Base-by-base conservation (phyloP, 2,797 vertebrate genomes). In the Staurois parvus region DNA sequence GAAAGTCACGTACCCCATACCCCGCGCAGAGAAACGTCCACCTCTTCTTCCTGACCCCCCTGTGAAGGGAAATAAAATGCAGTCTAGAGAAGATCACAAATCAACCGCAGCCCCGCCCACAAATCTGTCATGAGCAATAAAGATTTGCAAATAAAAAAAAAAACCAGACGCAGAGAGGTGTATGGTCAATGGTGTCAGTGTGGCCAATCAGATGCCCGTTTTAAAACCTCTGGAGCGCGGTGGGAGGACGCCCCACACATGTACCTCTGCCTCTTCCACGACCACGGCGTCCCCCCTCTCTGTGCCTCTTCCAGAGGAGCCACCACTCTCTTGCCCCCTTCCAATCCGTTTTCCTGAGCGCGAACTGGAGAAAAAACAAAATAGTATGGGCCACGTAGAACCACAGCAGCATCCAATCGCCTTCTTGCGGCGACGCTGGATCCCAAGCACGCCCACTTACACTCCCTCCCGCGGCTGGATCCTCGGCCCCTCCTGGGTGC, bases 11-110 rank as follows among this genome's bases (percentile, higher is more conserved):
- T 93, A 99, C 98, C 98, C 98, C 98, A 99, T 99, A 93, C 98
- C 98, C 95, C 99, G 98, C 70, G 97, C 97, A 48, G 98, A 99
- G 94, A 99, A 99, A 85, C 98, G 94, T 92, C 98, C 97, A 88
- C 97, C 98, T 90, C 98, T 94, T 89, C 98, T 94, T 91, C 96
- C 97, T 90, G 97, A 95, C 79, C 94, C 95, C 88, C 95, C 95
- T 96, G 88, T 7, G 88, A 83, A 89, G 74, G 87, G 89, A 92
- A 89, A 84, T 3, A 30, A 3, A 48, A 48, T 48, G 15, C 19
- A 48, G 13, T 17, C 13, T 17, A 1, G 1, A 4, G 45, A 48
- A 48, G 12, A 48, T 0, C 15, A 42, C 40, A 42, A 2, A 1
- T 42, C 40, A 13, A 3, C 32, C 70, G n/a, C 19, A n/a, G 70